A percentile compares a stretch with the other conserved stretches of the same genome.
Evolutionary conservation across 2,113 vertebrate genomes (phyloP).

Genomic region (Tursiops truncatus): DNA sequence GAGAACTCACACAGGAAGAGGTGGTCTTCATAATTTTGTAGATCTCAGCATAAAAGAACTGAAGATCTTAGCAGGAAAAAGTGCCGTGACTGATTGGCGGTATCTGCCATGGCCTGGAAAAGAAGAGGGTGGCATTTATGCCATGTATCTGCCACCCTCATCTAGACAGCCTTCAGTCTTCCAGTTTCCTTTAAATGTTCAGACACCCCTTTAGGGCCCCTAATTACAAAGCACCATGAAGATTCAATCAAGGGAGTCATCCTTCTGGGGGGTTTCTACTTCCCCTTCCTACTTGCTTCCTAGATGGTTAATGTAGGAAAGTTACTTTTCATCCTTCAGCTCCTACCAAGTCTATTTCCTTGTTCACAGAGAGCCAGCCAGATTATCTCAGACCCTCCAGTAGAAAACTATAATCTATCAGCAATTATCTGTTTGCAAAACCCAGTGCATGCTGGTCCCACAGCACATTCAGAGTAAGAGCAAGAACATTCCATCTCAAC

Average conservation of each 20-base stretch:
- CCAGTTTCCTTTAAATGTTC: background rate
- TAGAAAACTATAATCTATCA: background rate
- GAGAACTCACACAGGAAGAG: background rate
- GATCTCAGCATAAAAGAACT: background rate
- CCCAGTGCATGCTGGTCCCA: background rate
- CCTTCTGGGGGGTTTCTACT: background rate
- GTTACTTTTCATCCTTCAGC: background rate
- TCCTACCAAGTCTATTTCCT: background rate
- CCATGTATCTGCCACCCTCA: background rate
- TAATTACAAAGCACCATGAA: background rate
- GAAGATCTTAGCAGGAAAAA: background rate
- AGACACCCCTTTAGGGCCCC: background rate
- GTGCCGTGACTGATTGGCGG: background rate
- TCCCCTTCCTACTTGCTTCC: background rate
- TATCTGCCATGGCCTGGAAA: background rate
- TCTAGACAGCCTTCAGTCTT: background rate
- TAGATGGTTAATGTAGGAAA: background rate
- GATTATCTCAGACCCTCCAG: background rate
- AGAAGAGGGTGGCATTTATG: background rate
- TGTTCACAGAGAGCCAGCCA: background rate
- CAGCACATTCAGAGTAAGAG: background rate
- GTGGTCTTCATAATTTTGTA: background rate
- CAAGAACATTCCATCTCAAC: background rate
- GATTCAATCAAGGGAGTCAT: background rate
- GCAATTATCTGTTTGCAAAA: background rate